phyloP scores from a whole-genome alignment of 2,888 invertebrate genomes.

The Strigamia transsilvanica region DNA sequence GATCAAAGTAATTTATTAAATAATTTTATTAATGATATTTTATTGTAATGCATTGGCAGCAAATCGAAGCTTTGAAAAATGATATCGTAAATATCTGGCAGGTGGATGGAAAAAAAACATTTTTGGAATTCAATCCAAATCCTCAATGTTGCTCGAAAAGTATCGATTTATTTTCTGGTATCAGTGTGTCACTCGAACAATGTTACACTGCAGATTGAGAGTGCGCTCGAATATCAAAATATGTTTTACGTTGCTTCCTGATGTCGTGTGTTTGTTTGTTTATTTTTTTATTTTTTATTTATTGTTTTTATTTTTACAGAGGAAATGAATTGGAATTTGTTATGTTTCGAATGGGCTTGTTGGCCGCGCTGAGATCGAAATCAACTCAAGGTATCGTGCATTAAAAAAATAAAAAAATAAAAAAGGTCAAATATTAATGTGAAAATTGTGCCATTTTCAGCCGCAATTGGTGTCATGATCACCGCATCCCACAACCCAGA shows the following conservation, averaged over 20 bases:
- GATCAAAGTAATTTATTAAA: conserved; percentile 63
- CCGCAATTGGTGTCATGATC: conserved; percentile 93
- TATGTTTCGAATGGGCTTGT: conserved; percentile 91
- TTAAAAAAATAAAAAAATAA: background rate
- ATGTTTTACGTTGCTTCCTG: background rate
- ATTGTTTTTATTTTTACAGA: conserved; percentile 69
- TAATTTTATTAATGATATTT: background rate
- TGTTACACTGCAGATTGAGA: background rate
- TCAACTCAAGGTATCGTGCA: conserved; percentile 73
- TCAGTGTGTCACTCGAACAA: conserved; percentile 3
- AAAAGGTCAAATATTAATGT: background rate
- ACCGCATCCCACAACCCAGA: conserved; percentile 99
- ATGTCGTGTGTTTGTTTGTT: conserved; percentile 39
- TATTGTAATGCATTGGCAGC: background rate
- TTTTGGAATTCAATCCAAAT: background rate
- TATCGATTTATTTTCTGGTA: background rate
- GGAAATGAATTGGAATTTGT: conserved; percentile 87
- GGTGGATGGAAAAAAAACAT: background rate
- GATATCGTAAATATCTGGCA: background rate
- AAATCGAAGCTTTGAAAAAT: background rate
- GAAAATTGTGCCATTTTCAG: conserved; percentile 59
- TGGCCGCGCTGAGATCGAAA: conserved; percentile 88
- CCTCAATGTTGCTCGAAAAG: background rate
- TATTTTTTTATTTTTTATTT: conserved; percentile 64
- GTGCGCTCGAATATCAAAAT: background rate